Conservation (phyloP, 2,797 vertebrate genomes). For the Sarcophilus harrisii region DNA sequence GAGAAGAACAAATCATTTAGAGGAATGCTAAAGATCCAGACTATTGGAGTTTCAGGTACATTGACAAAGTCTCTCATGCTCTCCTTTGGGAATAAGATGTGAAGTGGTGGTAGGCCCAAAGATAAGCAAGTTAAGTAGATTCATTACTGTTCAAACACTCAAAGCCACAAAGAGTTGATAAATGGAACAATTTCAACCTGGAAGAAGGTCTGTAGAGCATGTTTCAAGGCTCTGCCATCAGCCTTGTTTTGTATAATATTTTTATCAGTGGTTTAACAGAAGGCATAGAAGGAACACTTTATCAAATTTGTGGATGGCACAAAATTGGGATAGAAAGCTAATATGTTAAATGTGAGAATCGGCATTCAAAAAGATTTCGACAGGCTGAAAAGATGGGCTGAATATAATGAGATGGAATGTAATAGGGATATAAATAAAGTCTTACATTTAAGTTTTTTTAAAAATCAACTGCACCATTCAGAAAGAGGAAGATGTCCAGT, state of each 20-base stretch:
- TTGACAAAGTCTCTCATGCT: background rate
- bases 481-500: background rate
- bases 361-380: background rate
- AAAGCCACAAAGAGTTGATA: background rate
- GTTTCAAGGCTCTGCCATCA: background rate
- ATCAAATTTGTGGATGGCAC: background rate
- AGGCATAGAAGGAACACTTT: background rate
- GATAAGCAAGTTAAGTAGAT: background rate
- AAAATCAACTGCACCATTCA: background rate
- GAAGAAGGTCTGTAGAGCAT: background rate
- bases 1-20: background rate
- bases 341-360: background rate
- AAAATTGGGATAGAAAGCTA: background rate
- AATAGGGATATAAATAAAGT: background rate
- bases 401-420: constrained; percentile 3
- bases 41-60: background rate
- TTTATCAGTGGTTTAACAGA: background rate
- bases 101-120: background rate
- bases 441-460: background rate
- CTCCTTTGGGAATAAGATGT: background rate
- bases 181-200: background rate
- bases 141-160: background rate
- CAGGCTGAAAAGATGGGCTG: background rate
- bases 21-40: background rate
- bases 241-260: background rate